phyloP scores from a whole-genome alignment of 2,797 vertebrate species.

The Sciurus carolinensis region DNA sequence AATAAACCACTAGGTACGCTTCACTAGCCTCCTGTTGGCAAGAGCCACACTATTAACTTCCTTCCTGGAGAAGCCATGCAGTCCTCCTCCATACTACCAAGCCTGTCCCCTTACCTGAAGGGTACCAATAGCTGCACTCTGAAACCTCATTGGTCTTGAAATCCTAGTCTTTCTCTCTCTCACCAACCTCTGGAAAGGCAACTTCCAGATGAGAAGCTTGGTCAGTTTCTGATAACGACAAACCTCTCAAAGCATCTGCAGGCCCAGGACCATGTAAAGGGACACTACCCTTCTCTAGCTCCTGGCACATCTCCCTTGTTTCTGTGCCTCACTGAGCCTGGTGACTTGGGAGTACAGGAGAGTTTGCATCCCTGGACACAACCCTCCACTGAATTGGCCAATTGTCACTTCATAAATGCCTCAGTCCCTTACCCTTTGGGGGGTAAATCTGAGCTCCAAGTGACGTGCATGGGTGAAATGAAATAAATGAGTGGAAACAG shows the following conservation, averaged over 20 bases:
- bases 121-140: slow-evolving; percentile 84
- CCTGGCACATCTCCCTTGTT: background rate
- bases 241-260: slow-evolving; percentile 91
- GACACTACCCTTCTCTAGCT: background rate
- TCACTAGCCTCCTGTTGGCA: slow-evolving; percentile 95
- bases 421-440: background rate
- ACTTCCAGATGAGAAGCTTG: slow-evolving; percentile 91
- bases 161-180: slow-evolving; percentile 87
- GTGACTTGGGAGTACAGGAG: too few species aligned
- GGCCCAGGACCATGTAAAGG: slow-evolving; percentile 80
- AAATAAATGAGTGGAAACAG: background rate
- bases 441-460: background rate
- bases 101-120: slow-evolving; percentile 88
- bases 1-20: slow-evolving; percentile 97
- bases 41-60: slow-evolving; percentile 76
- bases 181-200: slow-evolving; percentile 91
- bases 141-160: slow-evolving; percentile 98
- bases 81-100: background rate
- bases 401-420: background rate
- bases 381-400: background rate
- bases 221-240: slow-evolving; percentile 92
- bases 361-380: background rate
- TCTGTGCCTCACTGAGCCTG: too few species aligned
- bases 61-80: rapidly evolving
- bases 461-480: background rate